These are phyloP conservation scores for Pollicipes pollicipes DNA, from an alignment of 1,140 invertebrate species.

Conservation along the genomic window DNA sequence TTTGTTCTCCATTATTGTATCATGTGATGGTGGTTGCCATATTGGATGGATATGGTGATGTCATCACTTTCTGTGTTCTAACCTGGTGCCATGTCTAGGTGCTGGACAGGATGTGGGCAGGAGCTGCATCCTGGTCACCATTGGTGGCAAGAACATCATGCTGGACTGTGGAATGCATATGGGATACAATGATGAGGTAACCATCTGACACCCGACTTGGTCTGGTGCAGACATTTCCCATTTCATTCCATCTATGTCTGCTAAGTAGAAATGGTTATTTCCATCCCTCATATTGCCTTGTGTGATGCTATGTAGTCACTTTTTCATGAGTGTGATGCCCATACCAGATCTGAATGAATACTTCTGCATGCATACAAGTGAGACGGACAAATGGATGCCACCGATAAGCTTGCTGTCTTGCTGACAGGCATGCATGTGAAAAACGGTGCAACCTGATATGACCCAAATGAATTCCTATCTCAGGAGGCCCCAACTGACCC, in stretches of 20 bases:
- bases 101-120: slow-evolving; percentile 95
- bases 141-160: slow-evolving; percentile 99
- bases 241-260: slow-evolving; percentile 4
- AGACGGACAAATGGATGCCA: too few relatives aligned
- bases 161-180: slow-evolving; percentile 99
- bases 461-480: too few relatives aligned
- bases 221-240: not conserved
- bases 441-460: too few relatives aligned
- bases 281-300: too few relatives aligned
- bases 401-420: too few relatives aligned
- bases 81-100: slow-evolving; percentile 26
- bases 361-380: too few relatives aligned
- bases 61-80: not conserved
- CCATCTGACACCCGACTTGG: not conserved
- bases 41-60: slow-evolving; percentile 3
- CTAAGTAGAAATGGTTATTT: slow-evolving; percentile 5
- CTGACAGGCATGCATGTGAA: too few relatives aligned
- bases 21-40: not conserved
- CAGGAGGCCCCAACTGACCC: too few relatives aligned
- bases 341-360: too few relatives aligned
- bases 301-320: too few relatives aligned
- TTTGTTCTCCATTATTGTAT: slow-evolving; percentile 5
- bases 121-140: slow-evolving; percentile 88
- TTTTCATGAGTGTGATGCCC: too few relatives aligned
- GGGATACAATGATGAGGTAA: slow-evolving; percentile 73